Evolutionary conservation across 2,113 vertebrate genomes (phyloP).

Genomic region (Pelmatolapia mariae): DNA sequence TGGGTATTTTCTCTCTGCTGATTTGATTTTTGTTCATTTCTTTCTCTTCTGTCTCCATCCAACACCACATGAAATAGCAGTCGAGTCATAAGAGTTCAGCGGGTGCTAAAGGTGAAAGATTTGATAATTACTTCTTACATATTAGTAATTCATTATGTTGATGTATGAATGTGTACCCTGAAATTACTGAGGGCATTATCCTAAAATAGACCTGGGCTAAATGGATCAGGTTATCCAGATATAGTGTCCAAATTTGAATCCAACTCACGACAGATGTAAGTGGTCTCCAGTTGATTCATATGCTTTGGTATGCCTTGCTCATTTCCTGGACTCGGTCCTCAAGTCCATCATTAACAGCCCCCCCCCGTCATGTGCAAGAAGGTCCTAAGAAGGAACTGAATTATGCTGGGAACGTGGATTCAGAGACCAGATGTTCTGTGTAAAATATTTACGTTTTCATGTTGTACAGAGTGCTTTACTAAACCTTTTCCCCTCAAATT

Average conservation of each 20-base stretch:
- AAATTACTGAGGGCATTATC: neutral
- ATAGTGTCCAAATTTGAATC: neutral
- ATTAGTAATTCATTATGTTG: neutral
- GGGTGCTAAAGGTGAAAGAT: neutral
- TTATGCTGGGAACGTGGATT: fast-evolving
- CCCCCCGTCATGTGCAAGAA: neutral
- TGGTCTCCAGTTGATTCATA: neutral
- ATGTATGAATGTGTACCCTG: neutral
- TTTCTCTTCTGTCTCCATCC: neutral
- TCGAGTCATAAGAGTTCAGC: neutral
- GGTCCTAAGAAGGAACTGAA: neutral
- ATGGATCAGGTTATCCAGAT: neutral
- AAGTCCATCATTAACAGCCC: neutral
- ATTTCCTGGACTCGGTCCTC: neutral
- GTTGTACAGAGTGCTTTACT: neutral
- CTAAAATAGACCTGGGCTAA: neutral
- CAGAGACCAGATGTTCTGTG: neutral
- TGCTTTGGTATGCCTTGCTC: neutral
- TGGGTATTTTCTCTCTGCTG: neutral
- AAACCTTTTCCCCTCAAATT: fast-evolving
- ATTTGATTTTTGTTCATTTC: neutral
- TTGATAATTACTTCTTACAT: neutral
- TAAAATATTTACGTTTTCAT: neutral
- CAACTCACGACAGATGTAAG: neutral
- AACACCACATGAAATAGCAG: neutral